These are phyloP conservation scores for Machaerirhynchus nigripectus DNA, from an alignment of 2,113 vertebrate species.

Conservation along the genomic window DNA sequence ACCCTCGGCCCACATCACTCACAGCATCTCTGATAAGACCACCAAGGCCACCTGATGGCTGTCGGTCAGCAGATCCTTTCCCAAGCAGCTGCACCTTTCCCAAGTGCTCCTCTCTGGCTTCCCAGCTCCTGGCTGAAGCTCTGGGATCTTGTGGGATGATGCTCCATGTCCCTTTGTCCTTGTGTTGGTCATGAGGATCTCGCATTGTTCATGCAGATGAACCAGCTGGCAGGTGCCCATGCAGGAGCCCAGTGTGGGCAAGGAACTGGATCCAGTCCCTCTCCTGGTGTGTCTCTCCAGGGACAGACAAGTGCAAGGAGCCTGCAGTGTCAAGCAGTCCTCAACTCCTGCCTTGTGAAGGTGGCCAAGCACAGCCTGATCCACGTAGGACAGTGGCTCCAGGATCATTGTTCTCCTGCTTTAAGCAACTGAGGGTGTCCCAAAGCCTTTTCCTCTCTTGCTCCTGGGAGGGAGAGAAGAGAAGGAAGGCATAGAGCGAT, in stretches of 20 bases:
- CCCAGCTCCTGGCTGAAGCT: background rate
- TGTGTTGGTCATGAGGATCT: background rate
- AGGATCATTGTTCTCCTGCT: background rate
- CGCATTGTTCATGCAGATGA: background rate
- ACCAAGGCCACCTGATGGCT: background rate
- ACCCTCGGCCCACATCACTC: background rate
- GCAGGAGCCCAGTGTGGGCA: background rate
- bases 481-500: background rate
- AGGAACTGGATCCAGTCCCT: background rate
- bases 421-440: background rate
- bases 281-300: background rate
- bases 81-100: background rate
- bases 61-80: background rate
- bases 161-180: background rate
- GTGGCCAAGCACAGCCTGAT: background rate
- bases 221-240: background rate
- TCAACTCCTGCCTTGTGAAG: background rate
- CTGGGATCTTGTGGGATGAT: background rate
- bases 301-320: background rate
- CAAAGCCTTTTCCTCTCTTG: background rate
- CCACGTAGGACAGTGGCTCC: accelerated
- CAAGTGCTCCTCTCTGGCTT: background rate
- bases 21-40: background rate
- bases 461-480: background rate
- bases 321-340: background rate